phyloP scores from a whole-genome alignment of 2,113 vertebrate species.

The Tonatia bakeri region DNA sequence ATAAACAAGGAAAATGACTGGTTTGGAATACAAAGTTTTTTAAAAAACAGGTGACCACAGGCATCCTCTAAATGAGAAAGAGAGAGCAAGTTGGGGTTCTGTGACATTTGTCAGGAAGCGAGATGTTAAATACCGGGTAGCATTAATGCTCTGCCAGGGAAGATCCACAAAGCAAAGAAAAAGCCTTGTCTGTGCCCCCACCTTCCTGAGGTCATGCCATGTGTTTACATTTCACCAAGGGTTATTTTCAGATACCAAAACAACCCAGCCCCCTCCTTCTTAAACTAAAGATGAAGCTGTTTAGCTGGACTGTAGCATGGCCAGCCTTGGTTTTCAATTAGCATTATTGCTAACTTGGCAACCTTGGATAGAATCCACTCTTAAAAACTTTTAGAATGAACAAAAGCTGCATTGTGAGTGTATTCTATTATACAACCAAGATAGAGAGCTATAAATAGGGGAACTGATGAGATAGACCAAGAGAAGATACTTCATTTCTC shows the following conservation, averaged over 20 bases:
- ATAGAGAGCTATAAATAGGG: constrained; percentile 27
- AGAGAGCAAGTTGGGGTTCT: constrained; percentile 67
- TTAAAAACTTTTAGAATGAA: not conserved
- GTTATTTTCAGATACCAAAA: not conserved
- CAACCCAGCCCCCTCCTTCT: not conserved
- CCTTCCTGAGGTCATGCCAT: constrained; percentile 12
- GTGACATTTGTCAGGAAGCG: constrained; percentile 77
- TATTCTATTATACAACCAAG: constrained; percentile 17
- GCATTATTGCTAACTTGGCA: not conserved
- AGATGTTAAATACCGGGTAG: constrained; percentile 54
- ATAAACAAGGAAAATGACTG: constrained; percentile 82
- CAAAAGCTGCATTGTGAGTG: constrained; percentile 34
- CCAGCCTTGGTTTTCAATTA: not conserved
- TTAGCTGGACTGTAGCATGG: not conserved
- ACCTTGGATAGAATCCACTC: not conserved
- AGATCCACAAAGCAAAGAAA: not conserved
- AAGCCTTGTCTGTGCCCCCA: not conserved
- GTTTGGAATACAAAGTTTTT: constrained; percentile 77
- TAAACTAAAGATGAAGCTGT: not conserved
- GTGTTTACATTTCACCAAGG: not conserved
- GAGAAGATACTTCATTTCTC: constrained; percentile 39
- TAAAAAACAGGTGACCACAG: constrained; percentile 78
- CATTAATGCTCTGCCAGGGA: not conserved
- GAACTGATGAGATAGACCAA: not conserved
- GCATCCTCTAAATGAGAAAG: constrained; percentile 76